Percentiles rank a stretch among this genome's conserved stretches.
These are phyloP conservation scores for Petrocephalus schoutedeni DNA, from an alignment of 2,797 vertebrate genomes.

Conservation along the genomic window DNA sequence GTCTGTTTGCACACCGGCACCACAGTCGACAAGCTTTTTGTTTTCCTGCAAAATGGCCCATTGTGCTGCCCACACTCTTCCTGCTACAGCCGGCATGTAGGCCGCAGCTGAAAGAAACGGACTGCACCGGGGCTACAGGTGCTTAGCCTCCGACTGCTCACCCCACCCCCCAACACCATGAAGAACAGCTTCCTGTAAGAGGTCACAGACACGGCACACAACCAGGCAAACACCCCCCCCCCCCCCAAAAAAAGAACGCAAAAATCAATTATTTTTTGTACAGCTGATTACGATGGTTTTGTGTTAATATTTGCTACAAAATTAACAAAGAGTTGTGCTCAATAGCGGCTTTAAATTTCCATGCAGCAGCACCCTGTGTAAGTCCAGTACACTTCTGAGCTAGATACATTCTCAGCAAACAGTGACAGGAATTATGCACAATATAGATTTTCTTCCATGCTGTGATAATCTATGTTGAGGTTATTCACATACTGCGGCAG, in stretches of 20 bases:
- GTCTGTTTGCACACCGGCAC: slow-evolving; percentile 38
- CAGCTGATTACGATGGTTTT: neutral
- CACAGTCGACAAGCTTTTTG: slow-evolving; percentile 19
- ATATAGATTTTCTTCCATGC: neutral
- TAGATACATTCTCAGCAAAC: neutral
- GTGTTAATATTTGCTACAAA: neutral
- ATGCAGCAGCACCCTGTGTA: neutral
- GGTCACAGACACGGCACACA: neutral
- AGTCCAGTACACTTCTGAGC: neutral
- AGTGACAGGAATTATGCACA: neutral
- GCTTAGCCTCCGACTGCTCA: neutral
- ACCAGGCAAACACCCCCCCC: neutral
- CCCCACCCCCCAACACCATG: neutral
- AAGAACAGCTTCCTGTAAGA: neutral
- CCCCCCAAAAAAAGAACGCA: neutral
- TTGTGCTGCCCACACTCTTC: slow-evolving; percentile 13
- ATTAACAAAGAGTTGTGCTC: no score
- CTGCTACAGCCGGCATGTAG: neutral
- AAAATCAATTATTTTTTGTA: neutral
- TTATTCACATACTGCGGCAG: neutral
- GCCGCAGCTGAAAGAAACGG: neutral
- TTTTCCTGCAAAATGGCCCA: slow-evolving; percentile 48
- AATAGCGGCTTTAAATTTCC: no score
- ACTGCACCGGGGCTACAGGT: neutral
- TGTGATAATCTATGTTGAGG: neutral